These are phyloP conservation scores for Odontomyia ornata DNA, from an alignment of 2,888 invertebrate genomes.

Conservation along the genomic window DNA sequence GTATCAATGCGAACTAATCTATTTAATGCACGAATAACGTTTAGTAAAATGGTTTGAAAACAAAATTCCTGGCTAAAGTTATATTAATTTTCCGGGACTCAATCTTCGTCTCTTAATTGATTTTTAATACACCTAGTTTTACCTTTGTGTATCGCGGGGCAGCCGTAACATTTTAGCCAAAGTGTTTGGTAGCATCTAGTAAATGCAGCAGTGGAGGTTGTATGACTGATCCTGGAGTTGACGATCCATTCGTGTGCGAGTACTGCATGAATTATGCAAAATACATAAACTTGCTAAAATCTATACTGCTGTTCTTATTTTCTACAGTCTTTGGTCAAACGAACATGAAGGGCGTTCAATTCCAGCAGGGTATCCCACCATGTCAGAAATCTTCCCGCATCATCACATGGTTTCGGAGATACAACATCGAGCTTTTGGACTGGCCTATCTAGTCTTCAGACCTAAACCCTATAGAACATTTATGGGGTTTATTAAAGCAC, in stretches of 20 bases:
- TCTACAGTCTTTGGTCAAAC: not conserved
- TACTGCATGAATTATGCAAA: not conserved
- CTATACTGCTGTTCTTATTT: not conserved
- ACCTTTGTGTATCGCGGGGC: too few species aligned
- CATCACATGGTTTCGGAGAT: not conserved
- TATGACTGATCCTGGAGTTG: not conserved
- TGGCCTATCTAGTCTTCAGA: not conserved
- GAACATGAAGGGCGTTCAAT: not conserved
- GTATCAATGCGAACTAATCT: too few species aligned
- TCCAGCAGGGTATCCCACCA: not conserved
- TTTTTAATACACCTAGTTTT: too few species aligned
- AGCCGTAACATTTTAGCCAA: too few species aligned
- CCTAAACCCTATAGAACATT: not conserved
- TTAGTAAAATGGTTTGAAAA: too few species aligned
- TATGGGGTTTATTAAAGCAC: not conserved
- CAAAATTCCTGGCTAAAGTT: too few species aligned
- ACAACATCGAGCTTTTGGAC: not conserved
- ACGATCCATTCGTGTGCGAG: not conserved
- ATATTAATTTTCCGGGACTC: too few species aligned
- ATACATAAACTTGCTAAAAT: not conserved
- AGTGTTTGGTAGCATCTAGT: too few species aligned
- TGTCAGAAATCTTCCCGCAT: not conserved
- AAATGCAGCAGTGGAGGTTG: too few species aligned
- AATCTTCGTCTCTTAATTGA: too few species aligned
- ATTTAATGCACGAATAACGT: too few species aligned